These are phyloP conservation scores for Ceyx margarethae DNA, from an alignment of 2,113 vertebrate species.

Conservation along the genomic window DNA sequence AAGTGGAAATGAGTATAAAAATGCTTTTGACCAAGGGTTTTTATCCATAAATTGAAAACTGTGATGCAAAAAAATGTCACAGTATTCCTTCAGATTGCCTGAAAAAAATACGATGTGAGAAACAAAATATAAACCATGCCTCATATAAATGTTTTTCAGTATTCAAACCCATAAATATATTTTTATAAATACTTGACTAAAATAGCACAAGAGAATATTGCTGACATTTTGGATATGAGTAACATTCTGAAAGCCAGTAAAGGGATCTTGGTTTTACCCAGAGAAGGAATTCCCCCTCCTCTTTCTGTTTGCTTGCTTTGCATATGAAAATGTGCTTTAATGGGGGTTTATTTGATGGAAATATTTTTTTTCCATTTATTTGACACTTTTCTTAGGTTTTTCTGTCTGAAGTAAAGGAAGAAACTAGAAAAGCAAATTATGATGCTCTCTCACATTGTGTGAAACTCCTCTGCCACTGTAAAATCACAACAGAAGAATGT, in stretches of 20 bases:
- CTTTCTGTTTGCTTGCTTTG: not conserved
- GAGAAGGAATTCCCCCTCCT: not conserved
- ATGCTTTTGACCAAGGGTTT: not conserved
- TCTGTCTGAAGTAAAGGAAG: slow-evolving; percentile 49
- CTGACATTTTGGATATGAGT: not conserved
- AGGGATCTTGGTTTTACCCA: not conserved
- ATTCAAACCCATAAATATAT: not conserved
- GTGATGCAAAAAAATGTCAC: not conserved
- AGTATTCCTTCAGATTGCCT: not conserved
- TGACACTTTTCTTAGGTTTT: slow-evolving; percentile 54
- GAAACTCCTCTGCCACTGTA: slow-evolving; percentile 47
- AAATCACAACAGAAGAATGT: slow-evolving; percentile 52
- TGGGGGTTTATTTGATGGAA: slow-evolving; percentile 27
- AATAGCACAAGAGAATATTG: not conserved
- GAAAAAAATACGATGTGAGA: not conserved
- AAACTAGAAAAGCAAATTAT: slow-evolving; percentile 65
- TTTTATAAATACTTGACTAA: not conserved
- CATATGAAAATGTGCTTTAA: slow-evolving; percentile 37
- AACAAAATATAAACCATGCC: not conserved
- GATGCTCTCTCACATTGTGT: not conserved
- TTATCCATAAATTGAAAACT: not conserved
- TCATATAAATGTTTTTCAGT: not conserved
- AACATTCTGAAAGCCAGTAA: not conserved
- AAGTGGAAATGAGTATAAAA: not conserved
- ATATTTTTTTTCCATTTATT: slow-evolving; percentile 22